phyloP scores from a whole-genome alignment of 2,888 invertebrate genomes.

The Diplazon laetatorius region DNA sequence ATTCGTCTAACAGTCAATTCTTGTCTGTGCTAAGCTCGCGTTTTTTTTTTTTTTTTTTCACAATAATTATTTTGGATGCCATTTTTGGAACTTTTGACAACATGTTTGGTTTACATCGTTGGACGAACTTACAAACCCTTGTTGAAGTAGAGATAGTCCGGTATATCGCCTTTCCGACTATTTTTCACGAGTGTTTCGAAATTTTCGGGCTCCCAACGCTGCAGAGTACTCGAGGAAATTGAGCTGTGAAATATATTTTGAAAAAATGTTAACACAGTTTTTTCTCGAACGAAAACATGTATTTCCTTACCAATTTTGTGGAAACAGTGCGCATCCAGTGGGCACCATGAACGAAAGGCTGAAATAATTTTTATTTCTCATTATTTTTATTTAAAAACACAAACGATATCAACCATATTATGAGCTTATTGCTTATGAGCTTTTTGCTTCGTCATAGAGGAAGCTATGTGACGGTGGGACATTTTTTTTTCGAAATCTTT shows the following conservation, averaged over 20 bases:
- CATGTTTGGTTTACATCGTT: slow-evolving; percentile 36
- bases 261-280: background rate
- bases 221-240: slow-evolving; percentile 88
- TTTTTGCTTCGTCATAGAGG: too few relatives aligned
- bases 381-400: too few relatives aligned
- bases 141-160: slow-evolving; percentile 92
- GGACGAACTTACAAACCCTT: slow-evolving; percentile 89
- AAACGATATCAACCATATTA: too few relatives aligned
- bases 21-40: slow-evolving; percentile 50
- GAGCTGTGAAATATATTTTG: slow-evolving; percentile 84
- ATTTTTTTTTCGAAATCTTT: too few relatives aligned
- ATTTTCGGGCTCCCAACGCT: slow-evolving; percentile 89
- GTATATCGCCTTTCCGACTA: slow-evolving; percentile 86
- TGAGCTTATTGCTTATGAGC: too few relatives aligned
- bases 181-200: slow-evolving; percentile 88
- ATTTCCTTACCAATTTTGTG: slow-evolving; percentile 90
- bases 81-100: slow-evolving; percentile 33
- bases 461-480: too few relatives aligned
- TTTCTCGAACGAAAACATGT: background rate
- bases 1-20: slow-evolving; percentile 38
- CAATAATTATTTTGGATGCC: too few relatives aligned
- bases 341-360: slow-evolving; percentile 95
- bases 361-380: too few relatives aligned
- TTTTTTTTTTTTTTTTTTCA: too few relatives aligned
- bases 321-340: slow-evolving; percentile 92